phyloP scores from a whole-genome alignment of 2,113 vertebrate species.

The Fukomys damarensis region DNA sequence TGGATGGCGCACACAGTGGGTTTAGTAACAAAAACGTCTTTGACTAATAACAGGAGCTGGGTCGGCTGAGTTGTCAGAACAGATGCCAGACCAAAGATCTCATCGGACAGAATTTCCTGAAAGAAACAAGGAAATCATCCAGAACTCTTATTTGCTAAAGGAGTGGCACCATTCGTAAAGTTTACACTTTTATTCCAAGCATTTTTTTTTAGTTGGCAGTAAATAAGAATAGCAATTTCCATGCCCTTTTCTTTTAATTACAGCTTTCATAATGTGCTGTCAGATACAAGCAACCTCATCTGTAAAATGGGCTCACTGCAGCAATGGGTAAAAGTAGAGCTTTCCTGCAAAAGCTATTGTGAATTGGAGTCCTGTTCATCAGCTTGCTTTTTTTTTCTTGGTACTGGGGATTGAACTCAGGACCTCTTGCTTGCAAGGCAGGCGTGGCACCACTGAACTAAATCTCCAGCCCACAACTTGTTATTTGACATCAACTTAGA shows the following conservation, averaged over 20 bases:
- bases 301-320: conserved; percentile 17
- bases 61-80: conserved; percentile 7
- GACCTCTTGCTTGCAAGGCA: too few species aligned
- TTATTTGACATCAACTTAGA: neutral
- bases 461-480: too few species aligned
- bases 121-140: conserved; percentile 36
- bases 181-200: conserved; percentile 46
- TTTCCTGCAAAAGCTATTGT: neutral
- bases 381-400: too few species aligned
- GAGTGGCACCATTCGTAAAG: neutral
- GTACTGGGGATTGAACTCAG: too few species aligned
- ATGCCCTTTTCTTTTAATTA: conserved; percentile 40
- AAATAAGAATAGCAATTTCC: neutral
- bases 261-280: conserved; percentile 5
- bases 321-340: neutral
- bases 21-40: neutral
- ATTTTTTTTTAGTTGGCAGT: conserved; percentile 50
- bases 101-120: conserved; percentile 53
- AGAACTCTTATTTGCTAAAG: neutral
- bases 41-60: neutral
- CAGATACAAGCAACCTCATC: conserved; percentile 26
- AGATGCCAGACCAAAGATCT: neutral
- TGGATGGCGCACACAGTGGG: neutral
- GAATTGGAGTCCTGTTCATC: neutral
- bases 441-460: too few species aligned